Evolutionary conservation across 2,113 vertebrate genomes (phyloP), one percentile per base, ranked within the genome.

Genomic region (Sarotherodon lohbergeri): DNA sequence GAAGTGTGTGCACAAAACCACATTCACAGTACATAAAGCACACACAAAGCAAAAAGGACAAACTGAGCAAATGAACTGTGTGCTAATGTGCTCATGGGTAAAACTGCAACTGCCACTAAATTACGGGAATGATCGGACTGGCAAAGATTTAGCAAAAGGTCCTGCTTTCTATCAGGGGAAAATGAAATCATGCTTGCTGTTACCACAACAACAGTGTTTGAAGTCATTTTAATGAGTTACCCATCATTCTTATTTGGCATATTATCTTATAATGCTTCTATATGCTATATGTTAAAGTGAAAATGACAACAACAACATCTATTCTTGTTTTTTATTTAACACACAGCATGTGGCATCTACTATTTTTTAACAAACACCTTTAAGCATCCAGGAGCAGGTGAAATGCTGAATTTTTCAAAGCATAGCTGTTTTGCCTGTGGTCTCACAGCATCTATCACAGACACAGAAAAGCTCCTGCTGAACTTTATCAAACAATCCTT

Each of bases 91-190:
- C 14, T 73, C 24, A 5, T 27, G 41, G 68, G 22, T 16, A 73
- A 73, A 46, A 29, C 22, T 7, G 13, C 22, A 17, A 73, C 68
- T 48, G 14, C 41, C 41, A 73, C 66, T 46, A 73, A 46, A 73
- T 46, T 73, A 27, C 5, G 3, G 66, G 39, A 73, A 48, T 73
- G 41, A 3, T 48, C 1, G 2, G 41, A 73, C 41, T 48, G 41
- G 22, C 43, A 48, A 48, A 73, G 3, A 73, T 73, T 48, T 73
- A 29, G 13, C 46, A 17, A 48, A 46, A 48, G 22, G 5, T 13
- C 6, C 11, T 73, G 22, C 27, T 79, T 73, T 46, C 36, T 32
- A 1, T 66, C 1, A 1, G 71, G 4, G 24, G 3, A 0, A 12
- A 32, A 17, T 7, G 16, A 50, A 78, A 78, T 50, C 46, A 32